Conservation (phyloP, 1,140 invertebrate species). For the Scaptomyza graminum region DNA sequence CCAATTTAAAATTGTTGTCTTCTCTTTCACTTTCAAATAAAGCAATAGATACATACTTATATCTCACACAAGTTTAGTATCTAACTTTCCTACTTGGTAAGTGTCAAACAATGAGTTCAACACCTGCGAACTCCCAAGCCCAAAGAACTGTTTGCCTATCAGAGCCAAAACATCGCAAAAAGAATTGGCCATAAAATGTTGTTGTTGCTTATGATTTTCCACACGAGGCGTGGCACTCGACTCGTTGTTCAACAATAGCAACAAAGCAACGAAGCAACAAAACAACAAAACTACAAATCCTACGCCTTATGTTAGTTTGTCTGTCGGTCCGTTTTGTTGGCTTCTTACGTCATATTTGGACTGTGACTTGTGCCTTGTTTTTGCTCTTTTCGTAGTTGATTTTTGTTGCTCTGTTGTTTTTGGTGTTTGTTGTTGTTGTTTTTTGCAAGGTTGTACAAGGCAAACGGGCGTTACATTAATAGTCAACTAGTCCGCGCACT, state of each 20-base stretch:
- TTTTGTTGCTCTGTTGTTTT: conserved; percentile 13
- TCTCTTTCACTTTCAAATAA: conserved; percentile 47
- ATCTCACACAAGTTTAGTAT: conserved; percentile 56
- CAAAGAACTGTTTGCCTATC: conserved; percentile 59
- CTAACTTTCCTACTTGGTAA: conserved; percentile 56
- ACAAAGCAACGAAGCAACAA: not conserved
- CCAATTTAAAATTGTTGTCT: conserved; percentile 53
- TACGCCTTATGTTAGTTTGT: conserved; percentile 57
- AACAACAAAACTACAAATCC: conserved; percentile 42
- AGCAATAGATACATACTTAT: conserved; percentile 2
- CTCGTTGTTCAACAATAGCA: conserved; percentile 16
- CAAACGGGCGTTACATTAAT: conserved; percentile 79
- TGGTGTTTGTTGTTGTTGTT: conserved; percentile 20
- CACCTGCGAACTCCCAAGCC: conserved; percentile 45
- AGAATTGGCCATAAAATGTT: conserved; percentile 73
- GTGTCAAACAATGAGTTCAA: conserved; percentile 53
- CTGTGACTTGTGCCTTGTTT: conserved; percentile 36
- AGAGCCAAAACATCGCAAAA: conserved; percentile 44
- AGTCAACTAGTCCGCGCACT: conserved; percentile 73
- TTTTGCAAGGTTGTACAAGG: conserved; percentile 80
- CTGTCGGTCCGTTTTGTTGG: conserved; percentile 17
- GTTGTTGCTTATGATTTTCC: conserved; percentile 53
- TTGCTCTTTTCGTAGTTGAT: conserved; percentile 6
- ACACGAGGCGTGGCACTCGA: conserved; percentile 64
- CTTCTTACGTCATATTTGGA: conserved; percentile 66